Evolutionary conservation across 1,140 invertebrate species (phyloP).

Genomic region (Bathynomus jamesi): DNA sequence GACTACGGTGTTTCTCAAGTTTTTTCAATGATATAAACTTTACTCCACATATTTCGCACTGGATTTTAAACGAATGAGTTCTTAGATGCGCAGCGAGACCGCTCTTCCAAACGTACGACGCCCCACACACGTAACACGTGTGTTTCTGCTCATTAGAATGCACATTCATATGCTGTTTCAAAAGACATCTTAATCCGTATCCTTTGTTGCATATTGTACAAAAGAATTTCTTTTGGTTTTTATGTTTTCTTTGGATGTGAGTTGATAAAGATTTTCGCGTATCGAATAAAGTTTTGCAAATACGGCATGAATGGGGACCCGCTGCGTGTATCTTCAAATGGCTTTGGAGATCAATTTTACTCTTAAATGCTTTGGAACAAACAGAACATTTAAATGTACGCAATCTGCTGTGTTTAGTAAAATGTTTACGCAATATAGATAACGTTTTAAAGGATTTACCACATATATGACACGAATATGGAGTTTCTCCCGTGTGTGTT

Average conservation of each 20-base stretch:
- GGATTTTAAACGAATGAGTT: neutral
- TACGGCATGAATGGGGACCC: neutral
- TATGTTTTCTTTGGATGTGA: neutral
- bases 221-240: neutral
- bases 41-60: neutral
- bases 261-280: neutral
- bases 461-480: neutral
- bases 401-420: neutral
- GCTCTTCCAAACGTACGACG: neutral
- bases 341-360: neutral
- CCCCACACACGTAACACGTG: neutral
- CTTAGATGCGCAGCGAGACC: neutral
- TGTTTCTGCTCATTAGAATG: neutral
- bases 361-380: neutral
- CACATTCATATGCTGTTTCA: neutral
- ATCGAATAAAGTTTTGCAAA: neutral
- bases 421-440: neutral
- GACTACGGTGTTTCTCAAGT: neutral
- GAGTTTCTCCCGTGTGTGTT: neutral
- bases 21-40: neutral
- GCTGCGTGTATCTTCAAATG: neutral
- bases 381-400: neutral
- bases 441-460: neutral
- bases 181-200: neutral
- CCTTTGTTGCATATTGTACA: neutral